These are phyloP conservation scores for Lymantria monacha DNA, from an alignment of 2,888 invertebrate species.

Conservation along the genomic window DNA sequence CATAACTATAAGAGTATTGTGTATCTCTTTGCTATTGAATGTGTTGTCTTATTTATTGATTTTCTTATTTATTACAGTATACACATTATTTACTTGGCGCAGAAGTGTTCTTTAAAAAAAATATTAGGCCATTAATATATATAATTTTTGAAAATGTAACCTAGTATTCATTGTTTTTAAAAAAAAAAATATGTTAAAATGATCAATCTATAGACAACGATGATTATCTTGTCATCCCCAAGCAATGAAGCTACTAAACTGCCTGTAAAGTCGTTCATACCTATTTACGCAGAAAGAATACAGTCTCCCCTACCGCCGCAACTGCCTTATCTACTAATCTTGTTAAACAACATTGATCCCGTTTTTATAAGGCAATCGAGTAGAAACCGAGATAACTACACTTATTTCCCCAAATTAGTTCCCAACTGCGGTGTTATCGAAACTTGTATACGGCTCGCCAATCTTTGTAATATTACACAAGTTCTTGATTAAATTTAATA, in stretches of 20 bases:
- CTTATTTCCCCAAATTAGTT: slow-evolving; percentile 79
- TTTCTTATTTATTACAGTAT: too few species aligned
- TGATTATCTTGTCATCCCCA: neutral
- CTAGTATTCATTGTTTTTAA: too few species aligned
- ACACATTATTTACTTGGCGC: too few species aligned
- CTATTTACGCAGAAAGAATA: slow-evolving; percentile 27
- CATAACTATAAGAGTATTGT: too few species aligned
- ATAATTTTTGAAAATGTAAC: too few species aligned
- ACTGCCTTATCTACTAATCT: slow-evolving; percentile 50
- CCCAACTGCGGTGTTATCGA: slow-evolving; percentile 76
- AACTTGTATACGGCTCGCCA: slow-evolving; percentile 78
- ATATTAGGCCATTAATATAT: too few species aligned
- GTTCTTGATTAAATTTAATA: slow-evolving; percentile 83
- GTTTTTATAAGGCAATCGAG: slow-evolving; percentile 71
- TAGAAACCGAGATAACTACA: slow-evolving; percentile 69
- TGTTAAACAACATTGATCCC: slow-evolving; percentile 63
- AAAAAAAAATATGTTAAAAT: too few species aligned
- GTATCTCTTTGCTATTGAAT: too few species aligned
- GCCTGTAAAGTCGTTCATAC: slow-evolving; percentile 21
- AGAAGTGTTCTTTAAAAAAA: too few species aligned
- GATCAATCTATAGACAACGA: too few species aligned
- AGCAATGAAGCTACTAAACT: slow-evolving; percentile 17
- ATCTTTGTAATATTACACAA: slow-evolving; percentile 81
- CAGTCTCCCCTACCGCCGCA: slow-evolving; percentile 28
- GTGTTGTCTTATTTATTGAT: too few species aligned